A percentile compares a stretch with the other conserved stretches of the same genome.
Evolutionary conservation across 2,797 vertebrate genomes (phyloP).

Genomic region (Dallia pectoralis): DNA sequence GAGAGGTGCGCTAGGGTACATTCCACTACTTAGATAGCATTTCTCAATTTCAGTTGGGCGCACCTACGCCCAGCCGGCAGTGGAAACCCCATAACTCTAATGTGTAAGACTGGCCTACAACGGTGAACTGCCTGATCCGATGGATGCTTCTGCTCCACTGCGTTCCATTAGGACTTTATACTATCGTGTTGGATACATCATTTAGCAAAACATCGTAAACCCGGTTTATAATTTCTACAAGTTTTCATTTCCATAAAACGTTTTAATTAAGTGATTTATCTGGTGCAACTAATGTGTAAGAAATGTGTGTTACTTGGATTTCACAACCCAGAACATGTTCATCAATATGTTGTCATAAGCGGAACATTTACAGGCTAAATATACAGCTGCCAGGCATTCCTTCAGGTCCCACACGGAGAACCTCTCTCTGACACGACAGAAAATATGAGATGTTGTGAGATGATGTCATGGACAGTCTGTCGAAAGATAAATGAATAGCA

Average conservation of each 20-base stretch:
- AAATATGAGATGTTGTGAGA: constrained; percentile 28
- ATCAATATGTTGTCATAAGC: background rate
- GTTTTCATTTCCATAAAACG: background rate
- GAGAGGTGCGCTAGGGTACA: too few species aligned
- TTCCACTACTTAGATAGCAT: too few species aligned
- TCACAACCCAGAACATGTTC: background rate
- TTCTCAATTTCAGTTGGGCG: too few species aligned
- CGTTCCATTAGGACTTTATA: background rate
- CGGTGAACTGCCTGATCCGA: too few species aligned
- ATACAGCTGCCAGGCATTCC: background rate
- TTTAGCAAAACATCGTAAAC: background rate
- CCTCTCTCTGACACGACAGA: constrained; percentile 22
- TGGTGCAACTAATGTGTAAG: background rate
- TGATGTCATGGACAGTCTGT: constrained; percentile 19
- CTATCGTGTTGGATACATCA: background rate
- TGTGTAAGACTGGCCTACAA: too few species aligned
- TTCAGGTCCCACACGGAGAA: background rate
- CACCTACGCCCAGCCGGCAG: too few species aligned
- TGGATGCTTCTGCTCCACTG: too few species aligned
- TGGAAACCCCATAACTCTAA: too few species aligned
- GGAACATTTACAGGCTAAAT: background rate
- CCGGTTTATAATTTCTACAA: background rate
- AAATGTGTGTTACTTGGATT: background rate
- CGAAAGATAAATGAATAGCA: constrained; percentile 15
- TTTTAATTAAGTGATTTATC: background rate